A percentile compares a stretch with the other conserved stretches of the same genome.
Evolutionary conservation across 37 sponge, comb jelly and placozoan genomes (phyloP).

Genomic region (Dysidea cf. avara): DNA sequence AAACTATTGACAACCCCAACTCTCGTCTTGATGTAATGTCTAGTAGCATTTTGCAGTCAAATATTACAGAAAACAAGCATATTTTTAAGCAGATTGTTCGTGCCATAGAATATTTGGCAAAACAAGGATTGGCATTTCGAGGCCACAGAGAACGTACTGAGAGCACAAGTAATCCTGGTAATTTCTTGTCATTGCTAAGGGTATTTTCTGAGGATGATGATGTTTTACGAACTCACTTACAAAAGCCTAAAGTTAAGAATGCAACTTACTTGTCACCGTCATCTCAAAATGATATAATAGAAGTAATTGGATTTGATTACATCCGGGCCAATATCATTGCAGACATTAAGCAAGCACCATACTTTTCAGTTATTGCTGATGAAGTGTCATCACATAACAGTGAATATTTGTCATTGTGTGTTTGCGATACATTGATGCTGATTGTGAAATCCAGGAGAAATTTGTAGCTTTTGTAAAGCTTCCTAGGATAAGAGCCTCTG

Average conservation of each 20-base stretch:
- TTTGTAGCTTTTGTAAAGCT: conserved; percentile 51
- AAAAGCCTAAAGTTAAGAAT: conserved; percentile 39
- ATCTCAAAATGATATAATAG: conserved; percentile 65
- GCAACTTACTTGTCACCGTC: conserved; percentile 56
- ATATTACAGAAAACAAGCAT: conserved; percentile 51
- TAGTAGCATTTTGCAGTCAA: conserved; percentile 24
- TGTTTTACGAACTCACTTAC: conserved; percentile 23
- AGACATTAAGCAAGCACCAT: conserved; percentile 47
- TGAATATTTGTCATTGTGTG: conserved; percentile 44
- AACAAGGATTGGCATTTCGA: conserved; percentile 49
- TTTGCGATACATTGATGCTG: conserved; percentile 20
- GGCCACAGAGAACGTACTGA: conserved; percentile 37
- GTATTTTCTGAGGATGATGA: conserved; percentile 30
- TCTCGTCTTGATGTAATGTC: conserved; percentile 48
- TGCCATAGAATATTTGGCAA: conserved; percentile 45
- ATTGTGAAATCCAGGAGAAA: conserved; percentile 42
- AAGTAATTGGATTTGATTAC: conserved; percentile 52
- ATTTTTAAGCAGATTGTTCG: conserved; percentile 53
- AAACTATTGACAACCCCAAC: conserved; percentile 45
- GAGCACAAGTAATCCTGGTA: conserved; percentile 44
- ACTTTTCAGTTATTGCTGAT: conserved; percentile 58
- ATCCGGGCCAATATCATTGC: conserved; percentile 32
- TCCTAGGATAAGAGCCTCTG: conserved; percentile 44
- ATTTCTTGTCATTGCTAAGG: conserved; percentile 36
- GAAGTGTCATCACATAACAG: conserved; percentile 57